phyloP scores from a whole-genome alignment of 1,140 invertebrate species.

The Bathynomus jamesi region DNA sequence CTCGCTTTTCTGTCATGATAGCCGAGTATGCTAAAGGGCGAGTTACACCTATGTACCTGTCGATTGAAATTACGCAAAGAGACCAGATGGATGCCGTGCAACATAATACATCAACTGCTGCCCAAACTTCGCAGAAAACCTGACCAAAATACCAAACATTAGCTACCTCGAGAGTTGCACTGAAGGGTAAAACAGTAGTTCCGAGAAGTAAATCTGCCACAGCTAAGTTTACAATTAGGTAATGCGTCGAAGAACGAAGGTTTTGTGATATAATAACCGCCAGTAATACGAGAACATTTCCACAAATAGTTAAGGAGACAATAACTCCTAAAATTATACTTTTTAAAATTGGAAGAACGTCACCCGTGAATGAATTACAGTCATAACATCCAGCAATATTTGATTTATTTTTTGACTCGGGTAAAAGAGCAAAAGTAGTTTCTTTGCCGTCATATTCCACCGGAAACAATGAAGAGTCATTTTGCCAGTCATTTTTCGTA shows the following conservation, averaged over 20 bases:
- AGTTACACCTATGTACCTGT: conserved; percentile 56
- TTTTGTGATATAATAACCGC: conserved; percentile 51
- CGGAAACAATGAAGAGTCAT: too few species aligned
- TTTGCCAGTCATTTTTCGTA: too few species aligned
- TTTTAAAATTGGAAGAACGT: background rate
- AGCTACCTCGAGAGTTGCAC: conserved; percentile 48
- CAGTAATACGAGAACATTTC: conserved; percentile 53
- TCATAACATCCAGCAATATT: too few species aligned
- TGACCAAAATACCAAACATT: conserved; percentile 49
- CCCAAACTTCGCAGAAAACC: conserved; percentile 53
- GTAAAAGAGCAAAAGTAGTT: too few species aligned
- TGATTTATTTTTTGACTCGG: too few species aligned
- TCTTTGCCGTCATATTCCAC: too few species aligned
- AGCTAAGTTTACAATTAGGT: conserved; percentile 54
- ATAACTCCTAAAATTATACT: conserved; percentile 37
- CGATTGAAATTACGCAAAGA: conserved; percentile 55
- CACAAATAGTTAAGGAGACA: conserved; percentile 50
- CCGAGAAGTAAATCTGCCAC: conserved; percentile 54
- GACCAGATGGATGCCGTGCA: conserved; percentile 58
- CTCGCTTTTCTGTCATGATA: conserved; percentile 50
- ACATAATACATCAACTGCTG: conserved; percentile 54
- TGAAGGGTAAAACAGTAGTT: conserved; percentile 57
- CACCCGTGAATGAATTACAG: too few species aligned
- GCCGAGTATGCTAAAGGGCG: conserved; percentile 50
- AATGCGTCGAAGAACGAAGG: conserved; percentile 53